Evolutionary conservation across 1,140 invertebrate species (phyloP).

Genomic region (Catajapyx aquilonaris): DNA sequence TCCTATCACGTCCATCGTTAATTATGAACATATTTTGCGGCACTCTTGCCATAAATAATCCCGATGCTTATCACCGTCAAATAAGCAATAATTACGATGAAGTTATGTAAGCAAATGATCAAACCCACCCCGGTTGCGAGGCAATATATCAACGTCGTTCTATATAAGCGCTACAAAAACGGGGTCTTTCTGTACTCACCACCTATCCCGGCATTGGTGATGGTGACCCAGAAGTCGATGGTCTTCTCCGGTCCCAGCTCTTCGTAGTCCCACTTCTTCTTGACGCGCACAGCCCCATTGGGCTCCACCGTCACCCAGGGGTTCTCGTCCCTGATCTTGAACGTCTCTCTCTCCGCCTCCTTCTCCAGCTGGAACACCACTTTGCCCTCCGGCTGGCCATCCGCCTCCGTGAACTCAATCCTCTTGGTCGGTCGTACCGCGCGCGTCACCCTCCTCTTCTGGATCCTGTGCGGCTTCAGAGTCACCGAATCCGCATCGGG

Average conservation of each 20-base stretch:
- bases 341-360: slow-evolving; percentile 74
- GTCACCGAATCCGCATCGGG: slow-evolving; percentile 10
- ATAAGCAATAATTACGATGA: too few species aligned
- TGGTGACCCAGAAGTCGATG: slow-evolving; percentile 90
- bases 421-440: slow-evolving; percentile 77
- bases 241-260: slow-evolving; percentile 86
- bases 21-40: too few species aligned
- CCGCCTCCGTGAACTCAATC: slow-evolving; percentile 75
- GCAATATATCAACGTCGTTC: background rate
- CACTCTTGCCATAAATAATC: too few species aligned
- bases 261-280: slow-evolving; percentile 93
- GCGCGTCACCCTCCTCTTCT: slow-evolving; percentile 60
- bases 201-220: slow-evolving; percentile 65
- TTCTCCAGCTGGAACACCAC: slow-evolving; percentile 77
- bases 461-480: slow-evolving; percentile 33
- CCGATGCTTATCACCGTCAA: too few species aligned
- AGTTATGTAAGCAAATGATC: too few species aligned
- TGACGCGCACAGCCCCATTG: slow-evolving; percentile 75
- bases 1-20: too few species aligned
- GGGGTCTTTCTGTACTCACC: slow-evolving; percentile 30
- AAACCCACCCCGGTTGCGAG: background rate
- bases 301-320: slow-evolving; percentile 81
- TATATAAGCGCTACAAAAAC: background rate
- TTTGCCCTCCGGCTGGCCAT: slow-evolving; percentile 67
- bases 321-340: slow-evolving; percentile 81